Percentiles rank a stretch among this genome's conserved stretches.
These are phyloP conservation scores for Papilio polytes DNA, from an alignment of 1,140 invertebrate genomes.

Conservation along the genomic window DNA sequence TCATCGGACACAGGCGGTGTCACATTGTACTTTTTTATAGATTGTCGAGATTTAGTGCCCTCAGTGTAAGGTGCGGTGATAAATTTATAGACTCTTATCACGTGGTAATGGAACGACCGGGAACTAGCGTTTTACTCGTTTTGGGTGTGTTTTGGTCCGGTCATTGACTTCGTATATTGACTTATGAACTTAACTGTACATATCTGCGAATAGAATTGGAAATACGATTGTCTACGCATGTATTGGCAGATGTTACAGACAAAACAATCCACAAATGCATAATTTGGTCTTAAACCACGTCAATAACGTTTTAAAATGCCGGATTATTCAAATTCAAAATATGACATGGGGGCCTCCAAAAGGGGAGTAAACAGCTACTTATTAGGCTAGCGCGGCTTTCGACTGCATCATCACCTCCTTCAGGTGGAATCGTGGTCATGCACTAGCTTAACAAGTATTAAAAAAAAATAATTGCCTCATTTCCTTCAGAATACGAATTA, in stretches of 20 bases:
- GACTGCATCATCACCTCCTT: no score
- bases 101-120: constrained; percentile 60
- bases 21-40: constrained; percentile 68
- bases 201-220: not conserved
- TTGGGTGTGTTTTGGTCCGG: constrained; percentile 45
- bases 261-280: not conserved
- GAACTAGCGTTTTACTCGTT: constrained; percentile 40
- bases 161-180: constrained; percentile 43
- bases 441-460: no score
- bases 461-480: no score
- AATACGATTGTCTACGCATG: not conserved
- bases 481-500: not conserved
- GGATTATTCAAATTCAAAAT: no score
- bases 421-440: no score
- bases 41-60: constrained; percentile 72
- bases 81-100: constrained; percentile 79
- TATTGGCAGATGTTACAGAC: not conserved
- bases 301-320: no score
- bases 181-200: constrained; percentile 32
- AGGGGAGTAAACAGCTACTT: no score
- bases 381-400: no score
- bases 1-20: constrained; percentile 67
- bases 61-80: constrained; percentile 64
- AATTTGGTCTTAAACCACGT: no score
- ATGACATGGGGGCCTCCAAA: no score